phyloP scores from a whole-genome alignment of 2,888 invertebrate species.

The Melinopterus prodromus region DNA sequence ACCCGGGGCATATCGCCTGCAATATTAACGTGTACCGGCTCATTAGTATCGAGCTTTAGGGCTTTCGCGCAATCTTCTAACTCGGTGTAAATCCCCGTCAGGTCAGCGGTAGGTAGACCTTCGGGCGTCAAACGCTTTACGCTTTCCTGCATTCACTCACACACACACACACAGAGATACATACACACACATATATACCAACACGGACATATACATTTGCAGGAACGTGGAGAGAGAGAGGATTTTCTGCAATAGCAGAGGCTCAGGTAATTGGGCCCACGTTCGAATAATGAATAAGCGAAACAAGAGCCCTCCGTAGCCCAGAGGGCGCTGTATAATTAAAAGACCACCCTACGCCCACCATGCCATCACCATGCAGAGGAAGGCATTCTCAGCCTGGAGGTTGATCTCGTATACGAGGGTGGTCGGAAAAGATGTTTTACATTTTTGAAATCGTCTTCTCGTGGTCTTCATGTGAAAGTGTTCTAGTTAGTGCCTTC shows the following conservation, averaged over 20 bases:
- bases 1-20: background rate
- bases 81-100: background rate
- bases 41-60: conserved; percentile 21
- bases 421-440: background rate
- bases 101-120: conserved; percentile 12
- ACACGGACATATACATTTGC: no score
- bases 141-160: background rate
- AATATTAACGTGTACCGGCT: conserved; percentile 17
- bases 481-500: no score
- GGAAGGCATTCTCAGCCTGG: background rate
- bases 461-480: no score
- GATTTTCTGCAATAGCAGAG: conserved; percentile 31
- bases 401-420: conserved; percentile 10
- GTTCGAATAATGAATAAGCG: conserved; percentile 51
- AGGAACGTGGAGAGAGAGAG: background rate
- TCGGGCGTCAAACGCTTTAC: conserved; percentile 7
- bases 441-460: no score
- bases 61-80: conserved; percentile 14
- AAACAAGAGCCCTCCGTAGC: conserved; percentile 46
- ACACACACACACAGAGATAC: background rate
- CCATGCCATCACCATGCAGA: conserved; percentile 13
- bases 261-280: conserved; percentile 52
- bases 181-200: no score
- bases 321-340: conserved; percentile 57
- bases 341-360: conserved; percentile 52